phyloP scores from a whole-genome alignment of 2,888 invertebrate genomes.

The Himalopsyche japonica region DNA sequence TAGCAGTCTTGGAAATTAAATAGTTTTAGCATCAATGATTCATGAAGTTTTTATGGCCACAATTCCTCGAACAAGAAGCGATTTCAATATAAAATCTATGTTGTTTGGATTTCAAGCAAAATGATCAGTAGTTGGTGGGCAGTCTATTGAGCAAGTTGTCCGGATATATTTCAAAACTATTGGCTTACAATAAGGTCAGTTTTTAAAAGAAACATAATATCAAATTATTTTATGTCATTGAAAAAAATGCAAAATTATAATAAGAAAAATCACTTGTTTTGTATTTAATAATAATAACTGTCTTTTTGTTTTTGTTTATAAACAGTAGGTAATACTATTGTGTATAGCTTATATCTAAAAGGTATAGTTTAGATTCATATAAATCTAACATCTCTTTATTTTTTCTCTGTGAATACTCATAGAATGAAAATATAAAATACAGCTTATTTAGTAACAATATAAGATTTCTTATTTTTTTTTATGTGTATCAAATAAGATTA shows the following conservation, averaged over 20 bases:
- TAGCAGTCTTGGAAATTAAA: no score
- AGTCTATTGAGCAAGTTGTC: not conserved
- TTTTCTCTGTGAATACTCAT: no score
- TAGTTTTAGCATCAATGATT: not conserved
- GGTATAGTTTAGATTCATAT: no score
- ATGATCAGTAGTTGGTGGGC: not conserved
- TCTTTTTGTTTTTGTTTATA: no score
- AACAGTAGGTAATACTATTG: no score
- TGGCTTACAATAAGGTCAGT: not conserved
- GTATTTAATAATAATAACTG: no score
- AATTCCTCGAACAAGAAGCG: not conserved
- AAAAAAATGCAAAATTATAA: no score
- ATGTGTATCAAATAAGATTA: no score
- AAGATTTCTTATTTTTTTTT: not conserved
- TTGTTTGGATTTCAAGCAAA: not conserved
- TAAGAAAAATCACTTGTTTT: no score
- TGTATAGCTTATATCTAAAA: no score
- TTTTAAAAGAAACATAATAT: not conserved
- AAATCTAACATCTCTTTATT: no score
- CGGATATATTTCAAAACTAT: not conserved
- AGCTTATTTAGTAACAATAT: not conserved
- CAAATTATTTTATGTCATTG: no score
- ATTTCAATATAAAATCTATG: not conserved
- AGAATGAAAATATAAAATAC: not conserved
- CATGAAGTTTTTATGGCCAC: not conserved